Evolutionary conservation across 2,113 vertebrate species (phyloP), one percentile per base, ranked within the genome.

Genomic region (Pseudopipra pipra): DNA sequence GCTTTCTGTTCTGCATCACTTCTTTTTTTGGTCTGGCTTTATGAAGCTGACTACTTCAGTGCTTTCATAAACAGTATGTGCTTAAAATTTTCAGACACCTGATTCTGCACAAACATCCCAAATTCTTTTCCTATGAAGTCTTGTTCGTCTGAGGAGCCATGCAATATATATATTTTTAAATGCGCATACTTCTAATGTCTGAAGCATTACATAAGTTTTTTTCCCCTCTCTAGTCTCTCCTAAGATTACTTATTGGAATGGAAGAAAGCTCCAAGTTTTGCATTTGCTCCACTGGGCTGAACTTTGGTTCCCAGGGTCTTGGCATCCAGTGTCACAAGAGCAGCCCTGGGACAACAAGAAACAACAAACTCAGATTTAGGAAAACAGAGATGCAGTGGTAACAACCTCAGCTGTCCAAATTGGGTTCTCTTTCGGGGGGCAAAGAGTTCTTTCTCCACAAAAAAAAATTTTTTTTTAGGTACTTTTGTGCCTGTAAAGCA

Each of bases 1-100:
- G 88, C 72, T 95, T 87, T 97, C 95, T 92, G 91, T 27, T 96
- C 96, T 73, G 72, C 86, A 94, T 76, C 90, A 96, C 78, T 96
- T 97, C 96, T 97, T 96, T 96, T 96, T 97, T 96, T 96, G 95
- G 95, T 89, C 91, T 94, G 94, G 67, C 68, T 86, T 95, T 87
- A 95, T 30, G 68, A 78, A 95, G 93, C 94, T 75, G 89, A 75
- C 76, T 95, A 66, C 78, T 94, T 93, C 77, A 85, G 65, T 61
- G 71, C 89, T 91, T 94, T 93, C 90, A 90, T 94, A 95, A 96
- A 95, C 89, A 95, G 63, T 54, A 47, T 58, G 83, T 31, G 43
- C 89, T 84, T 33, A 74, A 94, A 94, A 86, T 95, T 96, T 97
- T 95, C 94, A 96, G 94, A 95, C 94, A 96, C 92, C 94, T 90